phyloP scores from a whole-genome alignment of 2,888 invertebrate species.

The Apantesis nais region DNA sequence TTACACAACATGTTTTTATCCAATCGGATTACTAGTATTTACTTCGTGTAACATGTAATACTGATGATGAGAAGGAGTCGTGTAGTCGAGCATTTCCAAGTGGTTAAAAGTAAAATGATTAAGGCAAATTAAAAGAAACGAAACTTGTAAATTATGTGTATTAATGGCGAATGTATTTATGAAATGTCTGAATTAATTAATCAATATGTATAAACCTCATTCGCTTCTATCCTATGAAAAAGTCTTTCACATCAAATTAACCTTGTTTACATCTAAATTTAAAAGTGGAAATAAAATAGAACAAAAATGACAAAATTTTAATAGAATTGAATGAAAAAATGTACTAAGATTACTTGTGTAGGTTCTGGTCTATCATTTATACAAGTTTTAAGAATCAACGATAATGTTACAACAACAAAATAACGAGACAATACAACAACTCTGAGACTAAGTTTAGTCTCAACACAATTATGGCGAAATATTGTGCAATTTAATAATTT shows the following conservation, averaged over 20 bases:
- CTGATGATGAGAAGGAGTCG: neutral
- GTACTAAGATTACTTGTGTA: too few relatives aligned
- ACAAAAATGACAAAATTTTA: neutral
- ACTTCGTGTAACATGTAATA: neutral
- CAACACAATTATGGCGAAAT: neutral
- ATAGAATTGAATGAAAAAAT: neutral
- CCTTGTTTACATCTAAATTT: neutral
- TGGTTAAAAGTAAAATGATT: neutral
- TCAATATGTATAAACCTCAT: too few relatives aligned
- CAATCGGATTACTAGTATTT: neutral
- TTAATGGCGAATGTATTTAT: neutral
- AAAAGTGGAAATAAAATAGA: too few relatives aligned
- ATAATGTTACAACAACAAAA: neutral
- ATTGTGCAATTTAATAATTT: neutral
- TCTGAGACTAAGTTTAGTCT: neutral
- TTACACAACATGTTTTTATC: neutral
- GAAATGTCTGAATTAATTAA: neutral
- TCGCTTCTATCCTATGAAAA: too few relatives aligned
- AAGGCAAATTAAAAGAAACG: neutral
- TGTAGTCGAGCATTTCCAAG: neutral
- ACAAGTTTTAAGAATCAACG: too few relatives aligned
- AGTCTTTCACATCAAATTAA: neutral
- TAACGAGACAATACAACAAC: neutral
- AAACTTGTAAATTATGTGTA: too few relatives aligned
- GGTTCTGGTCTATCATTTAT: too few relatives aligned